Evolutionary conservation across 2,113 vertebrate genomes (phyloP).

Genomic region (Bubo scandiacus): DNA sequence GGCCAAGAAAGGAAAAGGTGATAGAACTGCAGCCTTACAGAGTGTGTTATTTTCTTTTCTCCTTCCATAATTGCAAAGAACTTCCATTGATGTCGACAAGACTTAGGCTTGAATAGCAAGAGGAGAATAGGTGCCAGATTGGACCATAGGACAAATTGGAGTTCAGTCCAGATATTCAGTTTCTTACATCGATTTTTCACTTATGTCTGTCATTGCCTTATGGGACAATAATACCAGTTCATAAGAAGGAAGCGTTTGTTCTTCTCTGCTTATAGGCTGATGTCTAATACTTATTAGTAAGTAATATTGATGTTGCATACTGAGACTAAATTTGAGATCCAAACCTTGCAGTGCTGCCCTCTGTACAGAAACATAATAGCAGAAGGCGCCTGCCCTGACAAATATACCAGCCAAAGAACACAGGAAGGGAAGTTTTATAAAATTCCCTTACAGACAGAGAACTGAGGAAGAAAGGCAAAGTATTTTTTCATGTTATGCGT

Average conservation of each 20-base stretch:
- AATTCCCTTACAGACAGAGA: neutral
- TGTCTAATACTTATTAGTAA: neutral
- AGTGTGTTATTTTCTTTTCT: neutral
- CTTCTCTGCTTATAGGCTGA: neutral
- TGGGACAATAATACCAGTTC: constrained; percentile 17
- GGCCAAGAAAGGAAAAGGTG: constrained; percentile 43
- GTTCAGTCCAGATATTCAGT: constrained; percentile 14
- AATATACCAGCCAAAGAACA: neutral
- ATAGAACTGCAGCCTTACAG: constrained; percentile 1
- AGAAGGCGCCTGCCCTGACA: neutral
- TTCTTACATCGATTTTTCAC: constrained; percentile 15
- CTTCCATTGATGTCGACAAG: constrained; percentile 4
- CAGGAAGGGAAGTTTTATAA: neutral
- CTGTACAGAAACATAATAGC: neutral
- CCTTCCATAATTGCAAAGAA: constrained; percentile 41
- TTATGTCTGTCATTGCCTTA: constrained; percentile 1
- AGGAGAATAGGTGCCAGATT: constrained; percentile 24
- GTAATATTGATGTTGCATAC: neutral
- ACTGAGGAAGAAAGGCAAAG: neutral
- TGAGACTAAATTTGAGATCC: neutral
- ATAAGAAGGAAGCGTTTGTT: neutral
- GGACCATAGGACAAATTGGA: constrained; percentile 19
- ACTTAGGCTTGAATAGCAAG: constrained; percentile 20
- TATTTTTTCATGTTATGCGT: neutral
- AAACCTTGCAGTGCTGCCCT: neutral